Evolutionary conservation across 1,140 invertebrate genomes (phyloP).

Genomic region (Heliconius melpomene): DNA sequence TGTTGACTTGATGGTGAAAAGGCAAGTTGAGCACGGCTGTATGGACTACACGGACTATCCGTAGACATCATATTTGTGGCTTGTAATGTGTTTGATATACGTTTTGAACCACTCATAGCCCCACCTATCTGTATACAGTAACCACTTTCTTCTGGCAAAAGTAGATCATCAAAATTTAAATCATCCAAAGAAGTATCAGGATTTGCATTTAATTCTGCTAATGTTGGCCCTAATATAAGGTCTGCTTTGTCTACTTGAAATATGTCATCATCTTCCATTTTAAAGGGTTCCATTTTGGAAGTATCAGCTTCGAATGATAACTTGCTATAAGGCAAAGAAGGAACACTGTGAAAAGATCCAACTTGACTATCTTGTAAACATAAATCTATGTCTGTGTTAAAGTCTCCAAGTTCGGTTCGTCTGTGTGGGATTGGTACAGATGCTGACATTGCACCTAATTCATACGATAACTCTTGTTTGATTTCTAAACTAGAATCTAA

Average conservation of each 20-base stretch:
- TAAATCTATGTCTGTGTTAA: constrained; percentile 80
- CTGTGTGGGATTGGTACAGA: constrained; percentile 83
- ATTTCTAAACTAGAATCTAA: constrained; percentile 79
- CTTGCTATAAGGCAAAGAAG: constrained; percentile 74
- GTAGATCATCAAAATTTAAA: constrained; percentile 91
- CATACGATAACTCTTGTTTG: constrained; percentile 78
- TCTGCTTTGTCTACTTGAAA: constrained; percentile 94
- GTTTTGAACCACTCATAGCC: constrained; percentile 73
- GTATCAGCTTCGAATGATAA: constrained; percentile 70
- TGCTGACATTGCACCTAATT: constrained; percentile 76
- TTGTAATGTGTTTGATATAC: constrained; percentile 69
- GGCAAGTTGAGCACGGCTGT: constrained; percentile 73
- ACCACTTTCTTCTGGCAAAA: constrained; percentile 86
- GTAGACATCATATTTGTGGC: constrained; percentile 69
- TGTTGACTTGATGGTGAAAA: constrained; percentile 83
- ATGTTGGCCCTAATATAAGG: constrained; percentile 90
- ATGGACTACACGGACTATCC: constrained; percentile 76
- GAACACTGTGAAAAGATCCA: constrained; percentile 74
- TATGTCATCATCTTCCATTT: constrained; percentile 93
- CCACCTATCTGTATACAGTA: constrained; percentile 77
- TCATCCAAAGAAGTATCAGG: constrained; percentile 90
- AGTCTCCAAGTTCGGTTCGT: constrained; percentile 78
- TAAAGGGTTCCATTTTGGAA: constrained; percentile 84
- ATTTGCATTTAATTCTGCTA: constrained; percentile 93
- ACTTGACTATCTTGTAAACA: constrained; percentile 74